Conservation (phyloP, 2,113 vertebrate genomes). For the Syrmaticus mikado region DNA sequence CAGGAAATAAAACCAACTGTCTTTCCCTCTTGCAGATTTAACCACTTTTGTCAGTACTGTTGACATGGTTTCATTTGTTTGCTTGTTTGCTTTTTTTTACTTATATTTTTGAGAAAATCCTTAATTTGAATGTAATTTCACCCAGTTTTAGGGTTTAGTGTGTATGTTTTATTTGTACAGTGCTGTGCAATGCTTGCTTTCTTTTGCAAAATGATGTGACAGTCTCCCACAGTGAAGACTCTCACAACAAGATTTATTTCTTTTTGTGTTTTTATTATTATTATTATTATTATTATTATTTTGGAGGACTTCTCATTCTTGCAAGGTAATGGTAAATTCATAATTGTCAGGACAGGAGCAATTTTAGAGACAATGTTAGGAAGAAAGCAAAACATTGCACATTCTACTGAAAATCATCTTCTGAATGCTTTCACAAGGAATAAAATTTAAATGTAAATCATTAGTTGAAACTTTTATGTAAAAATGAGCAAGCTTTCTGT, state of each 20-base stretch:
- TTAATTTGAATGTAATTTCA: not conserved
- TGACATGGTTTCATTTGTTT: not conserved
- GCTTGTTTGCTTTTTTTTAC: not conserved
- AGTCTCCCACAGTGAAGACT: not conserved
- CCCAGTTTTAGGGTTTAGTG: not conserved
- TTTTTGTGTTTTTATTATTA: not conserved
- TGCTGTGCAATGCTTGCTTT: not conserved
- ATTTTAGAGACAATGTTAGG: not conserved
- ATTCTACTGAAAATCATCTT: not conserved
- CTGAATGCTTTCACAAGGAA: not conserved
- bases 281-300: not conserved
- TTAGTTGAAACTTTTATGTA: not conserved
- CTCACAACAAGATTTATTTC: not conserved
- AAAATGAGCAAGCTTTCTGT: not conserved
- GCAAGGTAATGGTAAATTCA: not conserved
- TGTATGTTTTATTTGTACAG: not conserved
- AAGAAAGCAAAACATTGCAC: not conserved
- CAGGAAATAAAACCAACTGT: not conserved
- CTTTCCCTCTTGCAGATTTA: not conserved
- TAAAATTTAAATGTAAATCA: not conserved
- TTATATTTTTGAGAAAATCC: not conserved
- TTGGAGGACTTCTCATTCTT: not conserved
- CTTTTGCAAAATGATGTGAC: not conserved
- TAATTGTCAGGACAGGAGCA: not conserved
- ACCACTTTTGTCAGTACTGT: not conserved